Conservation (phyloP, 2,888 invertebrate genomes). For the Nephrotoma flavescens region DNA sequence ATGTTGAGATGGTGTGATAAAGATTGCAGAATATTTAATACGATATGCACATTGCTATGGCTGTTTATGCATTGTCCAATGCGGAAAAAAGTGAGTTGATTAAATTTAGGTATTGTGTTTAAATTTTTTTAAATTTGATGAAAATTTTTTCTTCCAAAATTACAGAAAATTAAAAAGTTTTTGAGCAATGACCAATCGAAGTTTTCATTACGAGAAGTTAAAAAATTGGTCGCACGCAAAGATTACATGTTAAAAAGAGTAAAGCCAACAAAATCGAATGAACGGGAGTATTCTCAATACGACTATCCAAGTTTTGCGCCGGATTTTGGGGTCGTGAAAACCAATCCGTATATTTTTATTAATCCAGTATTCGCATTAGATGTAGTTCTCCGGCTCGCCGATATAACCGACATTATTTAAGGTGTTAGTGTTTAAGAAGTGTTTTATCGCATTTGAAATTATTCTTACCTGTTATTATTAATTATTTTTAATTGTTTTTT, state of each 20-base stretch:
- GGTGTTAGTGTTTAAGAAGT: neutral
- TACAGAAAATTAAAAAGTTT: conserved; percentile 27
- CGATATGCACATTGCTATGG: conserved; percentile 51
- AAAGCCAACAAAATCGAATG: conserved; percentile 15
- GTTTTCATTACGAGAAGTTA: conserved; percentile 29
- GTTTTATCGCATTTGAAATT: neutral
- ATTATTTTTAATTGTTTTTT: neutral
- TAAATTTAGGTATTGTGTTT: too few relatives aligned
- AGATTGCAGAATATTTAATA: conserved; percentile 46
- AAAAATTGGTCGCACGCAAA: conserved; percentile 30
- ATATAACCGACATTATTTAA: neutral
- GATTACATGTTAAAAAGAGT: conserved; percentile 31
- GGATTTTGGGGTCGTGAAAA: conserved; percentile 28
- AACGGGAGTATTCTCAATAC: neutral
- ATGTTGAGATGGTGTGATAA: conserved; percentile 53
- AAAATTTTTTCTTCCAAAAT: neutral
- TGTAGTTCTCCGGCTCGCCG: conserved; percentile 5
- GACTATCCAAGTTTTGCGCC: conserved; percentile 26
- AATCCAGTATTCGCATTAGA: conserved; percentile 31
- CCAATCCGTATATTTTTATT: conserved; percentile 27
- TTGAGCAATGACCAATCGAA: conserved; percentile 30
- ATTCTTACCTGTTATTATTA: neutral
- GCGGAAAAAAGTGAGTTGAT: conserved; percentile 21
- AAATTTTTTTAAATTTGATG: too few relatives aligned
- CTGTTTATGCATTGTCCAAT: conserved; percentile 36